Evolutionary conservation across 2,113 vertebrate genomes (phyloP).

Genomic region (Anolis carolinensis): DNA sequence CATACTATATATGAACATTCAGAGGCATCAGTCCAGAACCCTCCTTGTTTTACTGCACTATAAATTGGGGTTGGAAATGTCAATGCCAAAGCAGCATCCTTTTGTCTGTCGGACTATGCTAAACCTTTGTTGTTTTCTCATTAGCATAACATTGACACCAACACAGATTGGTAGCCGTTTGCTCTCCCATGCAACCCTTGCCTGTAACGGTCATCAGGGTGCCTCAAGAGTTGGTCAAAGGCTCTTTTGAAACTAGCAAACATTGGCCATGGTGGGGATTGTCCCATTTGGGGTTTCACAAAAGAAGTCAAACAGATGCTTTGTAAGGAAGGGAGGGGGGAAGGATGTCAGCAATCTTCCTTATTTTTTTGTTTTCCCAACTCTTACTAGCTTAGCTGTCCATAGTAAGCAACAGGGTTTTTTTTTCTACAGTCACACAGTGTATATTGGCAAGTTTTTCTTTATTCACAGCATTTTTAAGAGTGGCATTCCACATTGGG

Average conservation of each 20-base stretch:
- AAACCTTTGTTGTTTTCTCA: not conserved
- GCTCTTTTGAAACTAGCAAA: slow-evolving; percentile 40
- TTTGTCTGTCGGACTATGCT: not conserved
- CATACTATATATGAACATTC: not conserved
- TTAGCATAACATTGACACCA: not conserved
- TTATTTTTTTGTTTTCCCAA: slow-evolving; percentile 35
- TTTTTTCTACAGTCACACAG: not conserved
- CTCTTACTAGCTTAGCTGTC: not conserved
- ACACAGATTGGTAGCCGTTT: not conserved
- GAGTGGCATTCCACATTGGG: not conserved
- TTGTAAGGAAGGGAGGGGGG: not conserved
- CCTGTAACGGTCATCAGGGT: slow-evolving; percentile 10
- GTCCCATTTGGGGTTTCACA: slow-evolving; percentile 54
- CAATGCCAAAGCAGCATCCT: fast-evolving
- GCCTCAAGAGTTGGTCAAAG: slow-evolving; percentile 23
- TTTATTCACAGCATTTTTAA: too few relatives aligned
- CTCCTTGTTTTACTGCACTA: slow-evolving; percentile 26
- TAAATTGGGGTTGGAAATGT: slow-evolving; percentile 10
- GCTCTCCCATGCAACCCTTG: slow-evolving; percentile 14
- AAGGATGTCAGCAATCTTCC: not conserved
- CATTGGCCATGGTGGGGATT: slow-evolving; percentile 45
- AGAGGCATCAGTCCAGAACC: slow-evolving; percentile 12
- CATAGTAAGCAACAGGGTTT: not conserved
- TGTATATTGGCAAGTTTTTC: not conserved
- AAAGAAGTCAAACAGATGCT: slow-evolving; percentile 34